phyloP scores from a whole-genome alignment of 2,888 invertebrate genomes.

The Orthosia gracilis region DNA sequence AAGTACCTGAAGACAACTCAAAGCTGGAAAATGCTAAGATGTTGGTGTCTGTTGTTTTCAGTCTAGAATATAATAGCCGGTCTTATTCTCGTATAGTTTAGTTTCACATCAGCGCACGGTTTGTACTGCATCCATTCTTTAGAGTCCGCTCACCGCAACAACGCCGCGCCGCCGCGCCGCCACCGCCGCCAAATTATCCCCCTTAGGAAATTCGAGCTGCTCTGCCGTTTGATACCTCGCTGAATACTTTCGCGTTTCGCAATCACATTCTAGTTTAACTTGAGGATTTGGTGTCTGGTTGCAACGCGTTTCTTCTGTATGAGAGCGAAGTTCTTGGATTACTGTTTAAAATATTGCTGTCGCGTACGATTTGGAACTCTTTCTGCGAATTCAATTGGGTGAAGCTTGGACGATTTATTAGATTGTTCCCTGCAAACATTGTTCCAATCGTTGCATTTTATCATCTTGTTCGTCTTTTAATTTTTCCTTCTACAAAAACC shows the following conservation, averaged over 20 bases:
- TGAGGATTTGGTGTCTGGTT: constrained; percentile 8
- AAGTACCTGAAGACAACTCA: not conserved
- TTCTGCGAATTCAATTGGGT: not conserved
- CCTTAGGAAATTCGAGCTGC: constrained; percentile 59
- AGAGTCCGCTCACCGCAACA: constrained; percentile 27
- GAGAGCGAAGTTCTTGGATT: constrained; percentile 4
- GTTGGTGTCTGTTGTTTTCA: not conserved
- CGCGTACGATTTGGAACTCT: not conserved
- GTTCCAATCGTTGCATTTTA: not conserved
- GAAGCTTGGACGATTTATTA: not conserved
- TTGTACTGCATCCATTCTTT: constrained; percentile 43
- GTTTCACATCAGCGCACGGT: constrained; percentile 33
- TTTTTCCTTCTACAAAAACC: not conserved
- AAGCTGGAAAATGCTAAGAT: not conserved
- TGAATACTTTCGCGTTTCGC: constrained; percentile 59
- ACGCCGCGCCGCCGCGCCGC: not conserved
- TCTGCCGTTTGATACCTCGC: constrained; percentile 51
- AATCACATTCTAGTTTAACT: constrained; percentile 46
- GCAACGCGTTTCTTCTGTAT: constrained; percentile 2
- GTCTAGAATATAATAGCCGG: not conserved
- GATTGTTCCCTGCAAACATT: not conserved
- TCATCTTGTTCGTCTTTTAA: not conserved
- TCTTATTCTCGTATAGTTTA: not conserved
- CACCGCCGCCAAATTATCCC: constrained; percentile 59
- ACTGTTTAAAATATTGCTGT: not conserved